These are phyloP conservation scores for Nephila pilipes DNA, from an alignment of 1,140 invertebrate species.

Conservation along the genomic window DNA sequence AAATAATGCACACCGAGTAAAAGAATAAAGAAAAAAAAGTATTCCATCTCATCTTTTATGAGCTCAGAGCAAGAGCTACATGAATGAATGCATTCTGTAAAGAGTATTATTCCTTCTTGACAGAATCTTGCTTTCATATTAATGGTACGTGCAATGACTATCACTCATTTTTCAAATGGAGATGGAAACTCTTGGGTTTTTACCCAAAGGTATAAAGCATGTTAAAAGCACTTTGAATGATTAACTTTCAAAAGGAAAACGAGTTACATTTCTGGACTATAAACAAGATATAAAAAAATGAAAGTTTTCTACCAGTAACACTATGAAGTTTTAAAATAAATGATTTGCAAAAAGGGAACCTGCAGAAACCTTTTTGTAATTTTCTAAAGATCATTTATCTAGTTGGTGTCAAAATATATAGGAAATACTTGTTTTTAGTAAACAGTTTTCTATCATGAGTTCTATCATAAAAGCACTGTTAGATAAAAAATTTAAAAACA, in stretches of 20 bases:
- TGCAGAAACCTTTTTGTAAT: background rate
- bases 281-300: background rate
- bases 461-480: too few relatives aligned
- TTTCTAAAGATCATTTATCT: too few relatives aligned
- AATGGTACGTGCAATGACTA: background rate
- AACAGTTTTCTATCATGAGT: too few relatives aligned
- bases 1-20: conserved; percentile 25
- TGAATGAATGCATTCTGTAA: background rate
- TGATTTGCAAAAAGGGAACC: background rate
- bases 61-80: background rate
- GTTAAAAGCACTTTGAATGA: background rate
- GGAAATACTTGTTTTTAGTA: too few relatives aligned
- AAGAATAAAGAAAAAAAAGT: conserved; percentile 1
- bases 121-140: background rate
- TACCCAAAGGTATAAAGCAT: background rate
- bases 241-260: background rate
- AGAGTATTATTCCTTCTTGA: background rate
- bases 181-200: background rate
- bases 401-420: too few relatives aligned
- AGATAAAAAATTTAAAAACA: too few relatives aligned
- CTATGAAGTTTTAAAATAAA: background rate
- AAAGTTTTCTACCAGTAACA: background rate
- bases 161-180: background rate
- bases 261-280: background rate
- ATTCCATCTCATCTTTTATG: conserved; percentile 28